A percentile compares a stretch with the other conserved stretches of the same genome.
These are phyloP conservation scores for Polyommatus iphigenia DNA, from an alignment of 2,888 invertebrate species.

Conservation along the genomic window DNA sequence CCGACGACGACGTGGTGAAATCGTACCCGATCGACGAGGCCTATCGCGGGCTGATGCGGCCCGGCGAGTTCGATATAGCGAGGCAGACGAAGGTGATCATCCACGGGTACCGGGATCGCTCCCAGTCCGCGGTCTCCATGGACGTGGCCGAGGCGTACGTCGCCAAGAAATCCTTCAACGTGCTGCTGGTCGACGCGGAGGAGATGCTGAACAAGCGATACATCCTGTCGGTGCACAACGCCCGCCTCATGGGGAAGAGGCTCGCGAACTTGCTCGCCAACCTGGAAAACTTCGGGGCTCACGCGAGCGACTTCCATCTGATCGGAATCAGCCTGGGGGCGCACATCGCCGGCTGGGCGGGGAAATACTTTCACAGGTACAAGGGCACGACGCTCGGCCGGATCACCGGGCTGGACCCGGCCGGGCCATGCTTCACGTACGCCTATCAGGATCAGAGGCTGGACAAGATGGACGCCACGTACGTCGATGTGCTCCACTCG, in stretches of 20 bases:
- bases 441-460: slow-evolving; percentile 67
- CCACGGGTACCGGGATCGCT: slow-evolving; percentile 72
- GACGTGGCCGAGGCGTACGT: slow-evolving; percentile 69
- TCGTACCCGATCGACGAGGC: slow-evolving; percentile 66
- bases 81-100: slow-evolving; percentile 73
- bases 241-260: slow-evolving; percentile 74
- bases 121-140: slow-evolving; percentile 66
- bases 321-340: slow-evolving; percentile 81
- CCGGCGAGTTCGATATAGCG: slow-evolving; percentile 64
- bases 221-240: slow-evolving; percentile 67
- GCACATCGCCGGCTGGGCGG: slow-evolving; percentile 77
- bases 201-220: slow-evolving; percentile 69
- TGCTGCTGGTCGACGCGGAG: slow-evolving; percentile 70
- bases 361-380: slow-evolving; percentile 69
- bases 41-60: slow-evolving; percentile 57
- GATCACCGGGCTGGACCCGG: slow-evolving; percentile 75
- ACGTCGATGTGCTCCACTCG: slow-evolving; percentile 73
- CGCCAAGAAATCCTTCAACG: slow-evolving; percentile 71
- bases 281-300: slow-evolving; percentile 67
- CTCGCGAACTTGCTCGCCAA: slow-evolving; percentile 74
- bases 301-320: slow-evolving; percentile 75
- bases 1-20: slow-evolving; percentile 50
- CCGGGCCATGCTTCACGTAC: slow-evolving; percentile 73
- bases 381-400: slow-evolving; percentile 63
- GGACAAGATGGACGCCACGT: slow-evolving; percentile 67